These are phyloP conservation scores for Spea bombifrons DNA, from an alignment of 2,113 vertebrate genomes.

Conservation along the genomic window DNA sequence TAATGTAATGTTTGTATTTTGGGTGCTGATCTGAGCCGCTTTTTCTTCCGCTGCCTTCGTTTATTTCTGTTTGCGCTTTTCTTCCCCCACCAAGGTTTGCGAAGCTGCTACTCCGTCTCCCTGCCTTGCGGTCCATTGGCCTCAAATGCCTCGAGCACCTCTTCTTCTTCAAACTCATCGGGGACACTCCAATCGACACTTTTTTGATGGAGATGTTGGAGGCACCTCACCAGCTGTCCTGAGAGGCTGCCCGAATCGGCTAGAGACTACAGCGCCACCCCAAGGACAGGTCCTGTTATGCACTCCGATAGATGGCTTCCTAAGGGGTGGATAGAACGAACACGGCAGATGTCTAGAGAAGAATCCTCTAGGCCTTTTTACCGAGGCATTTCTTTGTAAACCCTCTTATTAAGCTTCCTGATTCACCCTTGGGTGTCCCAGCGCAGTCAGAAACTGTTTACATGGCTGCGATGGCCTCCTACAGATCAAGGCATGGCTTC, in stretches of 20 bases:
- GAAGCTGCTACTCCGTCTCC: slow-evolving; percentile 88
- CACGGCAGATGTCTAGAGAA: slow-evolving; percentile 9
- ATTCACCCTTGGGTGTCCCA: not conserved
- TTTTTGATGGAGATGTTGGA: slow-evolving; percentile 96
- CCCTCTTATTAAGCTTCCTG: not conserved
- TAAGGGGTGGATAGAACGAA: not conserved
- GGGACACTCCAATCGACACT: slow-evolving; percentile 90
- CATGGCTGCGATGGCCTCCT: slow-evolving; percentile 10
- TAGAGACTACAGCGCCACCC: slow-evolving; percentile 25
- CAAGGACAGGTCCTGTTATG: slow-evolving; percentile 1
- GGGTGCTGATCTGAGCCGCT: too few species aligned
- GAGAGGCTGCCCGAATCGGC: slow-evolving; percentile 49
- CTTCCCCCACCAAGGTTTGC: slow-evolving; percentile 72
- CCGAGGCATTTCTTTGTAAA: not conserved
- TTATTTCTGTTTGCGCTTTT: not conserved
- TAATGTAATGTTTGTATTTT: not conserved
- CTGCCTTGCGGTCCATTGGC: slow-evolving; percentile 83
- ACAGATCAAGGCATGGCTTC: not conserved
- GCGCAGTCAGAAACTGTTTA: not conserved
- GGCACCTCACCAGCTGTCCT: slow-evolving; percentile 87
- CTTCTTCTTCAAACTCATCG: slow-evolving; percentile 93
- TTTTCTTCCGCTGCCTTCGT: not conserved
- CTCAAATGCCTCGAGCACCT: slow-evolving; percentile 90
- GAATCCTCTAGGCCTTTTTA: not conserved
- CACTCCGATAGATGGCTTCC: slow-evolving; percentile 30